Evolutionary conservation across 2,797 vertebrate genomes (phyloP).

Genomic region (Malurus leucopterus): DNA sequence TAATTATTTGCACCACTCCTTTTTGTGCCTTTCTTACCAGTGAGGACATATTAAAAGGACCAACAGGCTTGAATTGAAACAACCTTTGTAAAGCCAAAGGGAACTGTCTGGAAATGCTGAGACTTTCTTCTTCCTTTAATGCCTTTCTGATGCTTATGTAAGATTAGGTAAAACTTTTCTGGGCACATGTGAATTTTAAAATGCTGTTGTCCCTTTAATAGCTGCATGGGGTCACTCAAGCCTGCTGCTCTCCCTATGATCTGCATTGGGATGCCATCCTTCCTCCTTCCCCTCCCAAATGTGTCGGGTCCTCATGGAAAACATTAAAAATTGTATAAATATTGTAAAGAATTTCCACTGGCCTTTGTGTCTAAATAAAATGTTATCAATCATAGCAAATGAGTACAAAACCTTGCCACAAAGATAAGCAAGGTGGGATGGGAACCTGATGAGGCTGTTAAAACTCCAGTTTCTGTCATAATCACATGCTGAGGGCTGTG

Average conservation of each 20-base stretch:
- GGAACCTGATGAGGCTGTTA: not conserved
- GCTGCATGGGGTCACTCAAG: not conserved
- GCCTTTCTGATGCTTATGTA: not conserved
- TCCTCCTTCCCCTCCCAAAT: not conserved
- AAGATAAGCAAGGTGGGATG: not conserved
- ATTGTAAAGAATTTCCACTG: not conserved
- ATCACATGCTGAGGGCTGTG: not conserved
- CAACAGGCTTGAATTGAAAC: not conserved
- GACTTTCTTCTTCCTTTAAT: not conserved
- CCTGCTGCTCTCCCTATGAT: not conserved
- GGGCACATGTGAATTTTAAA: not conserved
- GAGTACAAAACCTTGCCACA: not conserved
- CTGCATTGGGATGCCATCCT: not conserved
- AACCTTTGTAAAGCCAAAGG: not conserved
- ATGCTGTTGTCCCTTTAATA: not conserved
- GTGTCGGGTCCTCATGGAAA: constrained; percentile 16
- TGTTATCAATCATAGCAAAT: not conserved
- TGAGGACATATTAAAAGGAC: not conserved
- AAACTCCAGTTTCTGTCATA: not conserved
- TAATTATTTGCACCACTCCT: not conserved
- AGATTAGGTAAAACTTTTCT: not conserved
- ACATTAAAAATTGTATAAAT: not conserved
- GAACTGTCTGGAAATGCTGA: not conserved
- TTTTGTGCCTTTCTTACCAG: not conserved
- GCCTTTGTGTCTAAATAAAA: not conserved